Evolutionary conservation across 2,113 vertebrate genomes (phyloP).

Genomic region (Rutilus rutilus): DNA sequence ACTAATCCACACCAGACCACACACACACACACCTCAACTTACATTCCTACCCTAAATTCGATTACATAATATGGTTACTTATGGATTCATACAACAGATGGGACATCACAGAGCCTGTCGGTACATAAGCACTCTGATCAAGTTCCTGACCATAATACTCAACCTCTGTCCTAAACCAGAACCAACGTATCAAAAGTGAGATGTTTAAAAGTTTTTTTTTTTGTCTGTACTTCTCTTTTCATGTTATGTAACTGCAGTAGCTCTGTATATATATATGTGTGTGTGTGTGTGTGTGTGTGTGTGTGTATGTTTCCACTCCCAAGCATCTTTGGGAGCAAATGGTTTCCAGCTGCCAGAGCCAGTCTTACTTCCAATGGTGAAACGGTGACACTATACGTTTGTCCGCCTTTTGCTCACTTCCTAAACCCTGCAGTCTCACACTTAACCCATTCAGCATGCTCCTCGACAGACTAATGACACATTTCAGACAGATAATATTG

Average conservation of each 20-base stretch:
- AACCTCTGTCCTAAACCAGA: neutral
- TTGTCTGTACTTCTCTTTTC: neutral
- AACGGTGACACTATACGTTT: slow-evolving; percentile 36
- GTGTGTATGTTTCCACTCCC: slow-evolving; percentile 20
- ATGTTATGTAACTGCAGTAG: slow-evolving; percentile 41
- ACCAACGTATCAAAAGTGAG: neutral
- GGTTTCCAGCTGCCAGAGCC: slow-evolving; percentile 55
- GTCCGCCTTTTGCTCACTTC: neutral
- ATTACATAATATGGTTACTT: slow-evolving; percentile 25
- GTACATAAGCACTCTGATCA: neutral
- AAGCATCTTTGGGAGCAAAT: slow-evolving; percentile 54
- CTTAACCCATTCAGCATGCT: slow-evolving; percentile 24
- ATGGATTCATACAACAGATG: slow-evolving; percentile 10
- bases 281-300: slow-evolving; percentile 29
- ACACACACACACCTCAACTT: slow-evolving; percentile 29
- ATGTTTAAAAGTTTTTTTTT: neutral
- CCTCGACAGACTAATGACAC: slow-evolving; percentile 25
- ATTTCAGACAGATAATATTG: slow-evolving; percentile 25
- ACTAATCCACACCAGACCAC: slow-evolving; percentile 50
- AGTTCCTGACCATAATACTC: neutral
- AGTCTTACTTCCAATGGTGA: slow-evolving; percentile 34
- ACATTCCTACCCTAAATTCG: slow-evolving; percentile 3
- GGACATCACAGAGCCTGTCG: neutral
- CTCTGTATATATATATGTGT: slow-evolving; percentile 18
- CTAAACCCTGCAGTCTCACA: slow-evolving; percentile 24